Base-by-base conservation (phyloP, 2,113 vertebrate genomes). In the Ailurus styani region DNA sequence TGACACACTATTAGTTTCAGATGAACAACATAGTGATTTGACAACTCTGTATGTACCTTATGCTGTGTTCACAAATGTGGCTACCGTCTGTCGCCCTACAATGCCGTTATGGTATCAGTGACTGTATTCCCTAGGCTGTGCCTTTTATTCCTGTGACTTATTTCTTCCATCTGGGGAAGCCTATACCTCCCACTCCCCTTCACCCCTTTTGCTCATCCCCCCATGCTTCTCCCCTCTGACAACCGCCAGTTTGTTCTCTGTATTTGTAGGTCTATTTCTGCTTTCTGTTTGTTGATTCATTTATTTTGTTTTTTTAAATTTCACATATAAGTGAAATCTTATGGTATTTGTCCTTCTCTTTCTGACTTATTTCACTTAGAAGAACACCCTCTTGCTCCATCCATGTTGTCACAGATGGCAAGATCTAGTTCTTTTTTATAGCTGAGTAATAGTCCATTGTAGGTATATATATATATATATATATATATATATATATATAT, bases 401-500 rank as follows among this genome's bases (percentile, higher is more conserved):
- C 72, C 13, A 15, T 45, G 72, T 75, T 45, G 72, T 75, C 72
- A 75, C 72, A 45, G 27, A 75, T 0, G 25, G 25, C 42, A 75
- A 75, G 25, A 29, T 45, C 42, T 75, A 29, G 72, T 75, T 45
- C 13, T 75, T 75, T 29, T 75, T 75, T 45, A 27, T 29, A 40
- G 72, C 72, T 15, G 72, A 73, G 40, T 73, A 73, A 73, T 45
- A 45, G 27, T 73, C 23, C 72, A 73, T 73, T 73, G 23, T 73
- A 15, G 42, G 6, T 73, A 27, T 73, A 15, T 42, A 1, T 70
- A 0, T 37, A 8, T 70, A 0, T 66, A 0, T 68, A 1, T 68
- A n/a, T 68, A 21, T 4, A 68, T 68, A 9, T 37, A 37, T 4
- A 40, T 70, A 37, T 21, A 23, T 11, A 37, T 20, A 5, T 37